These are phyloP conservation scores for Gastrophysa polygoni DNA, from an alignment of 2,888 invertebrate genomes.

Conservation along the genomic window DNA sequence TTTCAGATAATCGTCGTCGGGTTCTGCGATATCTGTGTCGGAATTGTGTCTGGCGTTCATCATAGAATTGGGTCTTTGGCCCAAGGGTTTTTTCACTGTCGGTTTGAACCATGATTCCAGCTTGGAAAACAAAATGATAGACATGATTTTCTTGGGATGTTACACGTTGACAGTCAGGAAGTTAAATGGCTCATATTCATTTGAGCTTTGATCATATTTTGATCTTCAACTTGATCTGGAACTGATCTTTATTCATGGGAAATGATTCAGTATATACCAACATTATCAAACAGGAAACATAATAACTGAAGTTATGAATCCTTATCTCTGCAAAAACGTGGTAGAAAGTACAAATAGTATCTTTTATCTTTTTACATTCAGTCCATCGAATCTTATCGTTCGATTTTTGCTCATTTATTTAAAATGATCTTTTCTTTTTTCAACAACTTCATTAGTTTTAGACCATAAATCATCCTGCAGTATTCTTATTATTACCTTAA, in stretches of 20 bases:
- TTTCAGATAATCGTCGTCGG: constrained; percentile 64
- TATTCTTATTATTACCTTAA: too few species aligned
- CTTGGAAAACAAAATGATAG: constrained; percentile 43
- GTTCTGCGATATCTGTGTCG: constrained; percentile 67
- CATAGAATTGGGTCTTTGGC: constrained; percentile 50
- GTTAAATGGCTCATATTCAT: too few species aligned
- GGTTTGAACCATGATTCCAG: constrained; percentile 56
- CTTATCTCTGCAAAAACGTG: background rate
- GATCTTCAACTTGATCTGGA: too few species aligned
- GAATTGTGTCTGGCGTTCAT: constrained; percentile 59
- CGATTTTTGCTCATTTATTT: too few species aligned
- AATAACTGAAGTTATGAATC: background rate
- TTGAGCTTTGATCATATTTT: too few species aligned
- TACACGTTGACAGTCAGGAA: too few species aligned
- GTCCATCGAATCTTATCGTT: too few species aligned
- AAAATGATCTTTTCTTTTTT: too few species aligned
- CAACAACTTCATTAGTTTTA: too few species aligned
- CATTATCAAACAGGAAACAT: background rate
- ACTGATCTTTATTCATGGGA: background rate
- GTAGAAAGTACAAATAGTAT: background rate
- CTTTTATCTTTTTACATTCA: too few species aligned
- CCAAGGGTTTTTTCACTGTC: constrained; percentile 50
- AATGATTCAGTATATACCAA: background rate
- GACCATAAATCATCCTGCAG: too few species aligned
- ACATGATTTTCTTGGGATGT: too few species aligned